These are phyloP conservation scores for Chrysaora quinquecirrha DNA, from an alignment of 30 jellyfish, hydroid and myxozoan genomes.

Conservation along the genomic window DNA sequence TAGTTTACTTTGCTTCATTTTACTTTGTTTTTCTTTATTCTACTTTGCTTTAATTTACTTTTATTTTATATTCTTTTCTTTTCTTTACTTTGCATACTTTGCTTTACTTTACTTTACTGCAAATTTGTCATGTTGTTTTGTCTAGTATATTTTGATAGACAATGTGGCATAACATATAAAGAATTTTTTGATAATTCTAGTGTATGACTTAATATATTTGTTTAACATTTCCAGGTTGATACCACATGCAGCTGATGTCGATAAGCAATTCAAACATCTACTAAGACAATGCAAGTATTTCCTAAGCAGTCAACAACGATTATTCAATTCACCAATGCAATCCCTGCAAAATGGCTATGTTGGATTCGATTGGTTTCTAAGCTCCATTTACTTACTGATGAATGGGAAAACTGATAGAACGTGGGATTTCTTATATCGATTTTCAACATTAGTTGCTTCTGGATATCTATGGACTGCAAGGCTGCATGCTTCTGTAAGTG, in stretches of 20 bases:
- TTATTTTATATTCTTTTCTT: too few relatives aligned
- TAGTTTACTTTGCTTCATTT: too few relatives aligned
- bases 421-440: conserved; percentile 49
- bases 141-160: too few relatives aligned
- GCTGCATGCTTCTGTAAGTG: conserved; percentile 74
- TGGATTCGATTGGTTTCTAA: conserved; percentile 90
- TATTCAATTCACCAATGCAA: conserved; percentile 18
- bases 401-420: conserved; percentile 55
- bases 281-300: conserved; percentile 40
- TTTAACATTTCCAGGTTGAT: conserved; percentile 53
- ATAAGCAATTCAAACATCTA: conserved; percentile 47
- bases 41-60: too few relatives aligned
- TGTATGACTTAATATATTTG: too few relatives aligned
- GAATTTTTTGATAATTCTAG: too few relatives aligned
- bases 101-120: too few relatives aligned
- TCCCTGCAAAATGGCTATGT: conserved; percentile 55
- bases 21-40: too few relatives aligned
- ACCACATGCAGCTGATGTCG: conserved; percentile 63
- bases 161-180: too few relatives aligned
- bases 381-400: conserved; percentile 61
- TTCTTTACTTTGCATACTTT: too few relatives aligned
- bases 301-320: conserved; percentile 58
- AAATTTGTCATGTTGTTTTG: too few relatives aligned
- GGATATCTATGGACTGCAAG: conserved; percentile 77
- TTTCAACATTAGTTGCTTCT: conserved; percentile 55